Evolutionary conservation across 2,113 vertebrate genomes (phyloP), one percentile per base, ranked within the genome.

Genomic region (Notothenia coriiceps): DNA sequence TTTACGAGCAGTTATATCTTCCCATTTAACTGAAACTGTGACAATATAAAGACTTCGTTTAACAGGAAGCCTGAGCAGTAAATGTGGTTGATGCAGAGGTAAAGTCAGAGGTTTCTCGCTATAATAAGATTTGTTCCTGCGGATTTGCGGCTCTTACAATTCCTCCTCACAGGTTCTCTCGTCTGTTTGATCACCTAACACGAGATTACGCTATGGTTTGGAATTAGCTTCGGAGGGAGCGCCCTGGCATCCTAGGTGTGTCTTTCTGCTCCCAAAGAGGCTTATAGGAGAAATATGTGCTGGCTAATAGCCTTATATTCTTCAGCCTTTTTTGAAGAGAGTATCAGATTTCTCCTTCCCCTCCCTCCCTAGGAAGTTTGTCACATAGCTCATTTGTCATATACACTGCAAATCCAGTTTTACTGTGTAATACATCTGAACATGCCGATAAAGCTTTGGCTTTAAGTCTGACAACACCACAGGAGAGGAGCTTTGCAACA

Each of bases 161-260:
- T 93, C 86, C 88, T 85, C 85, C 80, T 94, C 84, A 79, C 85
- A 93, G 88, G 89, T 92, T 93, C 74, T 89, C 84, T 82, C 79
- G 73, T 89, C 84, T 82, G 92, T 95, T 95, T 95, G 94, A 95
- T 95, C 94, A 94, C 90, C 90, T 90, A 91, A 94, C 91, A 93
- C 7, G 55, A 89, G 93, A 95, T 95, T 94, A 94, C 33, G 88
- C 87, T 88, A 76, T 70, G 90, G 85, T 68, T 76, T 25, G 25
- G 92, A 93, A 95, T 95, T 95, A 94, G 78, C 79, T 86, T 84
- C 84, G n/a, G 74, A 85, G 88, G 72, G 87, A 92, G 93, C 81
- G 79, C 89, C 74, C 90, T 83, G 90, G 84, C 91, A 90, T 86
- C 86, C 86, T 87, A 94, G 94, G 94, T 95, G 93, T 92, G 93